phyloP scores from a whole-genome alignment of 2,797 vertebrate species.

The Alectoris magna region DNA sequence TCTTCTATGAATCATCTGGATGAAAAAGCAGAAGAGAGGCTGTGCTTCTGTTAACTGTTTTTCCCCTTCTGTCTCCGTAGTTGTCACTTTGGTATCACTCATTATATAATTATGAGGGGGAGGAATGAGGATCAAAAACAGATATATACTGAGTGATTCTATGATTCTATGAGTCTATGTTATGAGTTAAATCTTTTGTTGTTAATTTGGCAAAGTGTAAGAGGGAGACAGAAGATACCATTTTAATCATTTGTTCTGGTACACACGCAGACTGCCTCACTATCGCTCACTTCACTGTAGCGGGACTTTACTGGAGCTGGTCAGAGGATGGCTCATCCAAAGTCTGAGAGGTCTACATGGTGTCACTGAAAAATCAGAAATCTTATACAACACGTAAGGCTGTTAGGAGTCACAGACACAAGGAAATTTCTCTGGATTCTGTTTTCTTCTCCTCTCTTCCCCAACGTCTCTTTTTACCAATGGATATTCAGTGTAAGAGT shows the following conservation, averaged over 20 bases:
- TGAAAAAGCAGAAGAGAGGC: neutral
- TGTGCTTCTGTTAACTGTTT: neutral
- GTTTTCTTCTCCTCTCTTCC: too few relatives aligned
- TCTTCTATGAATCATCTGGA: neutral
- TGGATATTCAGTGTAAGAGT: neutral
- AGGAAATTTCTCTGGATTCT: neutral
- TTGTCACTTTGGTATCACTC: neutral
- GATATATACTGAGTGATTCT: too few relatives aligned
- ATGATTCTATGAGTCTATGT: too few relatives aligned
- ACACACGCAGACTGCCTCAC: fast-evolving
- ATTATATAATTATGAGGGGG: neutral
- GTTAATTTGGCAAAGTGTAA: neutral
- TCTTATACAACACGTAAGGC: fast-evolving
- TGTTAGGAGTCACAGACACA: neutral
- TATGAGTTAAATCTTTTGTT: neutral
- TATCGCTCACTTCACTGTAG: neutral
- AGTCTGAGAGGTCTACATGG: neutral
- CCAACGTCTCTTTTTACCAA: neutral
- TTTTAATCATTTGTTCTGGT: neutral
- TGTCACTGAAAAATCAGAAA: neutral
- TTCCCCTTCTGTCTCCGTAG: neutral
- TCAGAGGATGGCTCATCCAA: neutral
- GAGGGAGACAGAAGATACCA: neutral
- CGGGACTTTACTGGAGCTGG: neutral
- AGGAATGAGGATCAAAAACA: neutral